phyloP scores from a whole-genome alignment of 2,888 invertebrate species.

The Drosophila neonasuta region DNA sequence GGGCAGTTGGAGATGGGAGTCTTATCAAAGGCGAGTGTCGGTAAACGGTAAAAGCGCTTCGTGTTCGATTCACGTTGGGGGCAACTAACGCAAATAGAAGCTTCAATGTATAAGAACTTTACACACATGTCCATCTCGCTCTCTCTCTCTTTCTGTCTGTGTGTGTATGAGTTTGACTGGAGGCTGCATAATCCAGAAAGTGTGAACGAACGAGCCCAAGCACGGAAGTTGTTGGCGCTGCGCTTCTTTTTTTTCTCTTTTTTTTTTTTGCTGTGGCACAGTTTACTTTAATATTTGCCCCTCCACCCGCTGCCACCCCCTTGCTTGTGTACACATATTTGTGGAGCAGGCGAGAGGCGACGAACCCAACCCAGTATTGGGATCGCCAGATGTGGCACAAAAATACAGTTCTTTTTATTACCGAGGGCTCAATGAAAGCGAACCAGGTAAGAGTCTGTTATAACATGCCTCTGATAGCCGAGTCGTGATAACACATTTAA shows the following conservation, averaged over 20 bases:
- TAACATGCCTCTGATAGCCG: conserved; percentile 9
- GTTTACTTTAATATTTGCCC: conserved; percentile 45
- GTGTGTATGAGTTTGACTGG: conserved; percentile 15
- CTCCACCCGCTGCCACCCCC: conserved; percentile 33
- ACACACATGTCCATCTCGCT: background rate
- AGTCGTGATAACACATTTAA: conserved; percentile 12
- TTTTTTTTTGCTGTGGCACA: conserved; percentile 42
- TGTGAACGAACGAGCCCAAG: conserved; percentile 61
- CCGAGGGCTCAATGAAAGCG: conserved; percentile 18
- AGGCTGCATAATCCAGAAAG: conserved; percentile 65
- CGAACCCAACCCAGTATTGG: conserved; percentile 44
- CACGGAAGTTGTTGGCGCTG: conserved; percentile 64
- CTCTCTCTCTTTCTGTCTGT: conserved; percentile 11
- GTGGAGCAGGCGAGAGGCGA: conserved; percentile 38
- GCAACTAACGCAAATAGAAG: conserved; percentile 46
- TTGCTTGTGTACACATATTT: conserved; percentile 70
- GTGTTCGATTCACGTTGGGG: conserved; percentile 33
- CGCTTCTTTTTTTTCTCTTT: background rate
- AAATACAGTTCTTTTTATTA: conserved; percentile 47
- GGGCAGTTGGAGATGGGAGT: background rate
- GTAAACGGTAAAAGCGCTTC: conserved; percentile 37
- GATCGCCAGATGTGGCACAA: conserved; percentile 65
- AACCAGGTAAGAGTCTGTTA: conserved; percentile 22
- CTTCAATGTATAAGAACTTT: conserved; percentile 13
- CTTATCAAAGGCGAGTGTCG: conserved; percentile 44